Percentiles rank a stretch among this genome's conserved stretches.
These are phyloP conservation scores for Gambusia holbrooki DNA, from an alignment of 2,113 vertebrate genomes.

Conservation along the genomic window DNA sequence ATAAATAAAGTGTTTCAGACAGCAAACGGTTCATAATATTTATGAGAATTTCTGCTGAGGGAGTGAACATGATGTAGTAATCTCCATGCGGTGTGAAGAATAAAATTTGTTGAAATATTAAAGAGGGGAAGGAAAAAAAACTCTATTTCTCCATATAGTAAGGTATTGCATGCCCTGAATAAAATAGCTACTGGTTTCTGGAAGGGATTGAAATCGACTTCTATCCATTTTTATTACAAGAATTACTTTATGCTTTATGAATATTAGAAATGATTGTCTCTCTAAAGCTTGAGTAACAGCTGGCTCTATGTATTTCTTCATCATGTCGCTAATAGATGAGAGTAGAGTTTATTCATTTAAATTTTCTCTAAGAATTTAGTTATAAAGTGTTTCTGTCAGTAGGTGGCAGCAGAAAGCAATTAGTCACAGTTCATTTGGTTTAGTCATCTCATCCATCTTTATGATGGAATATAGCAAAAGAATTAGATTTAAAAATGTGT, in stretches of 20 bases:
- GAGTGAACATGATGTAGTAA: slow-evolving; percentile 12
- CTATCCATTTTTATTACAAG: not conserved
- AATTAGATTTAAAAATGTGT: not conserved
- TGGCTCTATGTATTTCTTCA: not conserved
- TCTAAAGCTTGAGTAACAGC: not conserved
- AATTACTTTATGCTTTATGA: not conserved
- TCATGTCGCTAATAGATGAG: not conserved
- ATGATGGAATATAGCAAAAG: not conserved
- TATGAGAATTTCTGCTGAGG: slow-evolving; percentile 41
- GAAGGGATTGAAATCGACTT: not conserved
- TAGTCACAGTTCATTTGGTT: slow-evolving; percentile 21
- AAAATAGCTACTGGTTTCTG: not conserved
- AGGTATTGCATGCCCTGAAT: not conserved
- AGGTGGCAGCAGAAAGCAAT: slow-evolving; percentile 73
- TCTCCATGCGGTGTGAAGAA: slow-evolving; percentile 12
- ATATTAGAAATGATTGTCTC: not conserved
- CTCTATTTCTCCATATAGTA: not conserved
- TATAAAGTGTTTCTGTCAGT: slow-evolving; percentile 52
- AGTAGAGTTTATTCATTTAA: not conserved
- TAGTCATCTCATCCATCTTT: not conserved
- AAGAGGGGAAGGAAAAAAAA: not conserved
- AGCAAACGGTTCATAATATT: slow-evolving; percentile 40
- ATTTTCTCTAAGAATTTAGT: not conserved
- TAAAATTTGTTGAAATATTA: slow-evolving; percentile 27
- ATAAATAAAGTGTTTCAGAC: slow-evolving; percentile 41